Conservation (phyloP, 1,140 invertebrate genomes). For the Ostrea denselamellosa region DNA sequence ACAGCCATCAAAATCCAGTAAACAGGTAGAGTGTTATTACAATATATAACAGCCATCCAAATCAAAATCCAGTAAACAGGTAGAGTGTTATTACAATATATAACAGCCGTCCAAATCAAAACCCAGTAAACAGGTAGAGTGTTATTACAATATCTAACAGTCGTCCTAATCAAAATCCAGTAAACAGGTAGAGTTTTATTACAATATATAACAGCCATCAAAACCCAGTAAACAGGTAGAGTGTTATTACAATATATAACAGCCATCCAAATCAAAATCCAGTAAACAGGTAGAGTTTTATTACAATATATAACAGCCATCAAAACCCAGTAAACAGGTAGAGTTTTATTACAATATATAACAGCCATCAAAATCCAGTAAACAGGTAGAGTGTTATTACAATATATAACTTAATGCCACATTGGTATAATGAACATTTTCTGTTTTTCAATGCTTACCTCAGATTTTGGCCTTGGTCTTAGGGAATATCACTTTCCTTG, state of each 20-base stretch:
- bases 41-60: not conserved
- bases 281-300: not conserved
- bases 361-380: not conserved
- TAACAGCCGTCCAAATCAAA: not conserved
- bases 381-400: too few species aligned
- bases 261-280: not conserved
- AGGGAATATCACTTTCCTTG: too few species aligned
- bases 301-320: not conserved
- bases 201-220: too few species aligned
- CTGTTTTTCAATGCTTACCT: too few species aligned
- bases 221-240: too few species aligned
- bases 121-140: not conserved
- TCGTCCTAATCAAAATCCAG: not conserved
- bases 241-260: not conserved
- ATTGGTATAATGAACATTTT: too few species aligned
- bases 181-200: not conserved
- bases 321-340: not conserved
- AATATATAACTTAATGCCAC: too few species aligned
- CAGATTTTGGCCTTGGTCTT: too few species aligned
- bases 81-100: not conserved
- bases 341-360: not conserved
- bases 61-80: not conserved
- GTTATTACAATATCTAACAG: not conserved
- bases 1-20: too few species aligned
- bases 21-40: too few species aligned